Evolutionary conservation across 2,113 vertebrate species (phyloP), one percentile per base, ranked within the genome.

Genomic region (Polypterus senegalus): DNA sequence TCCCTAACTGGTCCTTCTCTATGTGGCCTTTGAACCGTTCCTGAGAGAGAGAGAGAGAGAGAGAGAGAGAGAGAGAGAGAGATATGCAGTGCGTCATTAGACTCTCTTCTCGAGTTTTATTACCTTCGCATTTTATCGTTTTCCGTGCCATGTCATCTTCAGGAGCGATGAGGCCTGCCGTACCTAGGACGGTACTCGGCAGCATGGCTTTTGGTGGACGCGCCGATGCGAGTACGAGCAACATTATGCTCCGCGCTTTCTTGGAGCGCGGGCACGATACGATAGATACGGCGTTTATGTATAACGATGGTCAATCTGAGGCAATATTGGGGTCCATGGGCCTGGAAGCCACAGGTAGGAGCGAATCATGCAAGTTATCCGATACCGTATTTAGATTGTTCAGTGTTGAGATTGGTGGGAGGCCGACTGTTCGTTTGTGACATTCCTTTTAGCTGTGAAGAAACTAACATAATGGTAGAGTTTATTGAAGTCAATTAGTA

Each of bases 241-340:
- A 69, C 8, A 75, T 71, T 8, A 70, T 92, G 67, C 83, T 95
- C 61, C 72, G 74, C 3, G 70, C 72, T 44, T 97, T 94, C 71
- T 62, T 89, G 65, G 68, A 63, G 5, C 82, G 86, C 3, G 92
- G 89, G 0, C 68, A 94, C 75, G 63, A 54, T 0, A 79, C 81
- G 5, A 44, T 97, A 72, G 94, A 98, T 76, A 91, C 89, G 4
- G 95, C 95, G 46, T 68, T 83, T 61, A 88, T 96, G 80, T 98
- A 98, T 72, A 49, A 57, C 53, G 89, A 84, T 1, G 94, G 93
- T 4, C 87, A 84, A 74, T 83, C 94, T 0, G 95, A 98, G 76
- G 67, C 62, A 1, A 74, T 94, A 67, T 73, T 97, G 58, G 94
- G 94, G 4, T 57, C 57, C 66, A 79, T 94, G 83, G 70, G 83